Base-by-base conservation (phyloP, 2,113 vertebrate species). In the Elanus axillaris region DNA sequence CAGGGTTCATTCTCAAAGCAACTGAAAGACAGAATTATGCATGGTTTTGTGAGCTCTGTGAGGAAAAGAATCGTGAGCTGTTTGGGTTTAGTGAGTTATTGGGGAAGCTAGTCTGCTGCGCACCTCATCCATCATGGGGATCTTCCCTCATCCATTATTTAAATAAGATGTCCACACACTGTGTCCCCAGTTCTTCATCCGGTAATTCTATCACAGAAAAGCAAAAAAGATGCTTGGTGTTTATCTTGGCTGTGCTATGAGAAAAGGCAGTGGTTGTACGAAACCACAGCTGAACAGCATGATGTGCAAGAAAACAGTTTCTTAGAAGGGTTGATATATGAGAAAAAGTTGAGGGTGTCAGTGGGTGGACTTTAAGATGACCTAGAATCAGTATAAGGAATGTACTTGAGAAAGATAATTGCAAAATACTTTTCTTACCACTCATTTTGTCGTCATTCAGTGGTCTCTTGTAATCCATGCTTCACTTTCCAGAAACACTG, bases 51-150 rank as follows among this genome's bases (percentile, higher is more conserved):
- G 88, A 91, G 62, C 76, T 69, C 40, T 52, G 40, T 12, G 52
- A 76, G 34, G 43, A 47, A 60, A 58, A 62, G 53, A 78, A 48
- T 53, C n/a, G 66, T 40, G 77, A 91, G 45, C 48, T 83, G 13
- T 71, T 88, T 69, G 93, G 63, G 16, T 78, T 93, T 66, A 72
- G 53, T 81, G 90, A 95, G 43, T 92, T 86, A 86, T 90, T 93
- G 81, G 77, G 71, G 66, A 88, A 88, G 63, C 16, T 32, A 56
- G 14, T 77, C 27, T 21, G 11, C 69, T 32, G 52, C 96, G 50
- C 56, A 13, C 32, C 48, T 94, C 92, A 94, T 94, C 40, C 83
- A 91, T 97, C 86, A 94, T 0, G 3, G 50, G 47, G 19, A 58
- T 75, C 53, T 96, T 81, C 36, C 77, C 74, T 91, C 84, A 91